Base-by-base conservation (phyloP, 2,113 vertebrate genomes). In the Urocitellus parryii region DNA sequence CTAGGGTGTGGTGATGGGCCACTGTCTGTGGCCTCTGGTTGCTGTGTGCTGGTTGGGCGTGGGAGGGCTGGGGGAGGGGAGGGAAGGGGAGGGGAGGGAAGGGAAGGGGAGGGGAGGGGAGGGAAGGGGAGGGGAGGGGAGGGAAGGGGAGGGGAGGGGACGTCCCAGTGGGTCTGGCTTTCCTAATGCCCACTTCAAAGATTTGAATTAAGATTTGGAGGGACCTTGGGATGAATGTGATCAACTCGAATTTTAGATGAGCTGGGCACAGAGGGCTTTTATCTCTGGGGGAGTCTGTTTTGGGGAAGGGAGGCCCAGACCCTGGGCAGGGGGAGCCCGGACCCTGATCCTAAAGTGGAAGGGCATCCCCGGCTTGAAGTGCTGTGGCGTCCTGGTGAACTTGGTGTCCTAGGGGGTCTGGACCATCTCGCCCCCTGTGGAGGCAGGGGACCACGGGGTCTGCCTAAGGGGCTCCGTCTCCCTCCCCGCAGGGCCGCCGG, bases 321-420 rank as follows among this genome's bases (percentile, higher is more conserved):
- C 14, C 68, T 77, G 34, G 18, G 13, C 34, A 18, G 56, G 58
- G 56, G 61, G 24, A 94, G 56, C 24, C 13, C 61, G 39, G 68
- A 83, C 22, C 45, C 94, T 97, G 98, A 99, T 99, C 98, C 5
- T 67, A 24, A 99, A 88, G 73, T 97, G 92, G 37, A 99, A 99
- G n/a, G 98, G 98, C 98, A 99, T 98, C 77, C 98, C 98, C 0
- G 99, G 98, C 98, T 99, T 99, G 97, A 98, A 99, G 97, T 97
- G 99, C 89, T 98, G 98, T 13, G 99, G 98, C 0, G 99, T 99
- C 98, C 51, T 99, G 91, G 53, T 98, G 96, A 99, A 99, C 81
- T 34, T 68, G 89, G 99, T 98, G 65, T 78, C 97, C 95, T 99
- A 99, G 0, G 99, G 22, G 97, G 98, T 98, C 90, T 99, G 99